A percentile compares a stretch with the other conserved stretches of the same genome.
These are phyloP conservation scores for Melinaea marsaeus DNA, from an alignment of 2,888 invertebrate genomes.

Conservation along the genomic window DNA sequence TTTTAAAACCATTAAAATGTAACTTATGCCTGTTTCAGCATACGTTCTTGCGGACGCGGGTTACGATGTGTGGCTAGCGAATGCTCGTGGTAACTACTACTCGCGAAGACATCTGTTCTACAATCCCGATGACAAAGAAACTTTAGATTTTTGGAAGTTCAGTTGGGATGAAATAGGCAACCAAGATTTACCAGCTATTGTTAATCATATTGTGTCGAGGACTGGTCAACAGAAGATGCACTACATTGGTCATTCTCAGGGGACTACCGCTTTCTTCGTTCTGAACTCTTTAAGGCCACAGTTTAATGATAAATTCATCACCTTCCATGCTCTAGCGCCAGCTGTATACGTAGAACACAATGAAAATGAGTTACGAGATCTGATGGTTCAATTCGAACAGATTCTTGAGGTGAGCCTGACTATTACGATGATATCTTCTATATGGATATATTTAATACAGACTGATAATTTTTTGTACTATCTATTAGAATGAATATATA, in stretches of 20 bases:
- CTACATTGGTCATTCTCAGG: slow-evolving; percentile 87
- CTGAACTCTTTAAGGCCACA: slow-evolving; percentile 79
- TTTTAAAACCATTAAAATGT: no score
- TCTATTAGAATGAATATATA: no score
- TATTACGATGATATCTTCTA: background rate
- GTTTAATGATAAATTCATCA: slow-evolving; percentile 80
- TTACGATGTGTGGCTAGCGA: slow-evolving; percentile 88
- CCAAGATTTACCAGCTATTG: slow-evolving; percentile 86
- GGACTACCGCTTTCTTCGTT: slow-evolving; percentile 80
- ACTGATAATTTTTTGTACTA: no score
- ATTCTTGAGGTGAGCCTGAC: slow-evolving; percentile 20
- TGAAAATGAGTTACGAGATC: slow-evolving; percentile 30
- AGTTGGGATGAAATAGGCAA: slow-evolving; percentile 89
- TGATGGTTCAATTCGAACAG: slow-evolving; percentile 18
- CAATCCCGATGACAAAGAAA: slow-evolving; percentile 46
- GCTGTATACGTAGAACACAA: slow-evolving; percentile 52
- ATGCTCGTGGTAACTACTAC: slow-evolving; percentile 84
- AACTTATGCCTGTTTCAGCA: slow-evolving; percentile 34
- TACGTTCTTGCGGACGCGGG: slow-evolving; percentile 78
- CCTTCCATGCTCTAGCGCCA: slow-evolving; percentile 65
- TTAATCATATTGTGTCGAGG: slow-evolving; percentile 80
- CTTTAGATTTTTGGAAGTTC: slow-evolving; percentile 78
- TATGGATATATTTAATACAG: slow-evolving; percentile 17
- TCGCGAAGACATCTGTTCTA: slow-evolving; percentile 72
- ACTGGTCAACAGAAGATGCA: slow-evolving; percentile 80